Conservation (phyloP, 2,888 invertebrate species). For the Plagodis pulveraria region DNA sequence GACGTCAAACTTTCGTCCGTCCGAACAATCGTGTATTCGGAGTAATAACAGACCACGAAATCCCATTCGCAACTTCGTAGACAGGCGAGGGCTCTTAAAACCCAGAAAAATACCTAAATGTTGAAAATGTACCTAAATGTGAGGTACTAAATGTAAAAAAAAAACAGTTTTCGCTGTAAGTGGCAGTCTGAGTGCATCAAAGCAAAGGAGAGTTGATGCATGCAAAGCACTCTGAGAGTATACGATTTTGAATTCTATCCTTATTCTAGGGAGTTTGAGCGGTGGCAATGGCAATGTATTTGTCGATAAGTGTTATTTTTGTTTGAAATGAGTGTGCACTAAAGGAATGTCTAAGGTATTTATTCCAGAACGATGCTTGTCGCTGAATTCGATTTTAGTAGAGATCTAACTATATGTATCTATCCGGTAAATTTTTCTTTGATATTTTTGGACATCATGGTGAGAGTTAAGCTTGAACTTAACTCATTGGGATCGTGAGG, state of each 20-base stretch:
- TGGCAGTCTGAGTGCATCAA: slow-evolving; percentile 73
- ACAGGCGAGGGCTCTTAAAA: slow-evolving; percentile 44
- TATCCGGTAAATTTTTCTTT: too few relatives aligned
- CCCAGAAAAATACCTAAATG: slow-evolving; percentile 40
- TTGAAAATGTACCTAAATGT: slow-evolving; percentile 51
- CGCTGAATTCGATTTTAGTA: too few relatives aligned
- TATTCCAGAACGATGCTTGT: too few relatives aligned
- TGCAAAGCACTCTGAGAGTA: slow-evolving; percentile 58
- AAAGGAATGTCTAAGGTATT: too few relatives aligned
- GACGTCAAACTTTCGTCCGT: slow-evolving; percentile 10
- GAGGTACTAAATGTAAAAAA: slow-evolving; percentile 42
- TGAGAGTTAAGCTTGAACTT: too few relatives aligned
- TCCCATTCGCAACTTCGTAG: slow-evolving; percentile 53
- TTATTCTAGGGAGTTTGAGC: slow-evolving; percentile 31
- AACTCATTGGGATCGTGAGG: too few relatives aligned
- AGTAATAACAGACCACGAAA: slow-evolving; percentile 39
- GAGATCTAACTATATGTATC: too few relatives aligned
- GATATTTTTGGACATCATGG: too few relatives aligned
- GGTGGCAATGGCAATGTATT: background rate
- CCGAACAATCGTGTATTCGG: slow-evolving; percentile 19
- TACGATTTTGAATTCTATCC: slow-evolving; percentile 61
- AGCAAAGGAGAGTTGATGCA: slow-evolving; percentile 66
- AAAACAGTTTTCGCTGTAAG: slow-evolving; percentile 68
- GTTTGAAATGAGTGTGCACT: too few relatives aligned
- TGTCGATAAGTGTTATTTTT: background rate